These are phyloP conservation scores for Sebastes paucispinis DNA, from an alignment of 2,797 vertebrate species.

Conservation along the genomic window DNA sequence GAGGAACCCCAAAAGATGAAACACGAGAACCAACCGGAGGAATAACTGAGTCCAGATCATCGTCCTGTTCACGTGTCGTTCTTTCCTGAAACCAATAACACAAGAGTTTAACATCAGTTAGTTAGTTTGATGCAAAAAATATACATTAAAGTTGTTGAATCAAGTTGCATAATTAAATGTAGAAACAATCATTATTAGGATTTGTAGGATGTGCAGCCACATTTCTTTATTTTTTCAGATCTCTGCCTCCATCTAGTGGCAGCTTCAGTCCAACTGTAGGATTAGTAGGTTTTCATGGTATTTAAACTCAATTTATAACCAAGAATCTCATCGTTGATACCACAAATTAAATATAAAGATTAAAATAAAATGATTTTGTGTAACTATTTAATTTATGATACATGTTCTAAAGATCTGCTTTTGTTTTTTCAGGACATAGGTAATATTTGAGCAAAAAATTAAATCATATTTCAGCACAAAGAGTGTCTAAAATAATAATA, in stretches of 20 bases:
- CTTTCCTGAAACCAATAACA: not conserved
- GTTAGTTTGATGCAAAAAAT: not conserved
- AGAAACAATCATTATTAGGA: not conserved
- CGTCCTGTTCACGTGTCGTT: not conserved
- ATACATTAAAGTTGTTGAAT: not conserved
- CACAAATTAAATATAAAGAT: not conserved
- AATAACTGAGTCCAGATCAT: not conserved
- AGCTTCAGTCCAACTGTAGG: not conserved
- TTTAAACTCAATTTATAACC: not conserved
- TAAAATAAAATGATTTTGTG: not conserved
- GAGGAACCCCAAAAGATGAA: not conserved
- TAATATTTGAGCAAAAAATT: fast-evolving
- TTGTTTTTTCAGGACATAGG: not conserved
- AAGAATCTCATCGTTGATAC: not conserved
- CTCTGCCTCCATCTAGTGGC: slow-evolving; percentile 39
- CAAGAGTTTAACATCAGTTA: not conserved
- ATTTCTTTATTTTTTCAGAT: not conserved
- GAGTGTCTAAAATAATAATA: not conserved
- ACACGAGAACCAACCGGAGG: not conserved
- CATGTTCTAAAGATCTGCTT: not conserved
- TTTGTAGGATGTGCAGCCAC: too few relatives aligned
- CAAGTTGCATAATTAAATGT: not conserved
- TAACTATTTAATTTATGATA: not conserved
- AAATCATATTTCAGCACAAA: too few relatives aligned
- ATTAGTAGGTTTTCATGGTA: not conserved